phyloP scores from a whole-genome alignment of 2,888 invertebrate genomes.

The Hedychridium roseum region DNA sequence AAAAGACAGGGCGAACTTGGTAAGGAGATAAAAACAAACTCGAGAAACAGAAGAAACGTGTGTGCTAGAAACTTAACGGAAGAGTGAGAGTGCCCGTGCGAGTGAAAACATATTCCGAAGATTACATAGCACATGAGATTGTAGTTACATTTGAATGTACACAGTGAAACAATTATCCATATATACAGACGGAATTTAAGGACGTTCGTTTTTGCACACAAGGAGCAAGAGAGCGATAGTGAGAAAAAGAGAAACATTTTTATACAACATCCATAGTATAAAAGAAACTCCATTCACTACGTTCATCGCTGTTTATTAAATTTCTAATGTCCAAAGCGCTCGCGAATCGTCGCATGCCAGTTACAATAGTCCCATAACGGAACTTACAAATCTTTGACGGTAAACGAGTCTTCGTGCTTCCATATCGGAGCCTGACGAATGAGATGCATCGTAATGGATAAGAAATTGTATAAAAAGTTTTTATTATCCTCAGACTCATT shows the following conservation, averaged over 20 bases:
- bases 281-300: constrained; percentile 43
- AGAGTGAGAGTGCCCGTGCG: constrained; percentile 21
- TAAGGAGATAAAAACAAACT: constrained; percentile 10
- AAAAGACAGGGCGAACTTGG: constrained; percentile 8
- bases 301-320: constrained; percentile 33
- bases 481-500: too few relatives aligned
- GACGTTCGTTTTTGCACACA: constrained; percentile 31
- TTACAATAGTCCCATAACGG: too few relatives aligned
- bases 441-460: too few relatives aligned
- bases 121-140: too few relatives aligned
- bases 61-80: constrained; percentile 13
- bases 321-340: constrained; percentile 37
- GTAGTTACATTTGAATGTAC: constrained; percentile 40
- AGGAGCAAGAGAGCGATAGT: too few relatives aligned
- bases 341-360: constrained; percentile 27
- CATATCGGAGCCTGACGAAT: too few relatives aligned
- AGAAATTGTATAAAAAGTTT: too few relatives aligned
- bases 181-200: too few relatives aligned
- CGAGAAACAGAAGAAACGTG: constrained; percentile 14
- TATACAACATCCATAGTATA: constrained; percentile 50
- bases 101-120: constrained; percentile 23
- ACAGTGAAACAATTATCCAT: too few relatives aligned
- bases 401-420: too few relatives aligned
- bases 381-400: too few relatives aligned
- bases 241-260: constrained; percentile 33